Conservation (phyloP, 2,888 invertebrate species). For the Thymelicus acteon region DNA sequence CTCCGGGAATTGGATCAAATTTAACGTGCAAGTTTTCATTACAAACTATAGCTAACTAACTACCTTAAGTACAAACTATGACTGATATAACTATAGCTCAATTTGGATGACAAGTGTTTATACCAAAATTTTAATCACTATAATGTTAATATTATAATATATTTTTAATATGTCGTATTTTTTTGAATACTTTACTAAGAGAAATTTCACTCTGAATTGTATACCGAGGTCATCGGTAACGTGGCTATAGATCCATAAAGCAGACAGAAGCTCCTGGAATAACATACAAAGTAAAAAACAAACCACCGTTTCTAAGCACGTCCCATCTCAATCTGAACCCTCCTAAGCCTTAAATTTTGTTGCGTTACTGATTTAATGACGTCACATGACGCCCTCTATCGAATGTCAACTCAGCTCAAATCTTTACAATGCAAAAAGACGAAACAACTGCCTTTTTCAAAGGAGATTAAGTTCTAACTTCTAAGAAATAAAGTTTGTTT, state of each 20-base stretch:
- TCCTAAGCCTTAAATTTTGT: slow-evolving; percentile 77
- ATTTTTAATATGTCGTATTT: too few relatives aligned
- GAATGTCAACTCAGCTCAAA: slow-evolving; percentile 79
- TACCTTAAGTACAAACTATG: too few relatives aligned
- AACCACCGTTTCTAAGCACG: slow-evolving; percentile 29
- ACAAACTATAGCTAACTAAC: too few relatives aligned
- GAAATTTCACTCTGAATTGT: too few relatives aligned
- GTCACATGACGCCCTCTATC: slow-evolving; percentile 81
- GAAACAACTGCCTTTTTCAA: slow-evolving; percentile 31
- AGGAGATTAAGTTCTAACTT: slow-evolving; percentile 34
- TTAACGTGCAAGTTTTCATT: too few relatives aligned
- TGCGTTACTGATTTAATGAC: slow-evolving; percentile 83
- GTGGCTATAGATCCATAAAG: neutral
- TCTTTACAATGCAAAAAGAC: slow-evolving; percentile 41
- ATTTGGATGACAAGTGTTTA: too few relatives aligned
- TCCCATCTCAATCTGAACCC: slow-evolving; percentile 60
- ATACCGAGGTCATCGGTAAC: too few relatives aligned
- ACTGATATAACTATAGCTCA: too few relatives aligned
- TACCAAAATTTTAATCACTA: too few relatives aligned
- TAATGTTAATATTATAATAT: too few relatives aligned
- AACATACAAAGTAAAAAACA: slow-evolving; percentile 14
- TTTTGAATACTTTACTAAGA: too few relatives aligned
- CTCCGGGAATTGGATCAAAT: too few relatives aligned
- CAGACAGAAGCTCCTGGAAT: neutral
- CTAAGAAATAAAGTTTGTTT: neutral